These are phyloP conservation scores for Aspidiotus rigidus DNA, from an alignment of 2,888 invertebrate species.

Conservation along the genomic window DNA sequence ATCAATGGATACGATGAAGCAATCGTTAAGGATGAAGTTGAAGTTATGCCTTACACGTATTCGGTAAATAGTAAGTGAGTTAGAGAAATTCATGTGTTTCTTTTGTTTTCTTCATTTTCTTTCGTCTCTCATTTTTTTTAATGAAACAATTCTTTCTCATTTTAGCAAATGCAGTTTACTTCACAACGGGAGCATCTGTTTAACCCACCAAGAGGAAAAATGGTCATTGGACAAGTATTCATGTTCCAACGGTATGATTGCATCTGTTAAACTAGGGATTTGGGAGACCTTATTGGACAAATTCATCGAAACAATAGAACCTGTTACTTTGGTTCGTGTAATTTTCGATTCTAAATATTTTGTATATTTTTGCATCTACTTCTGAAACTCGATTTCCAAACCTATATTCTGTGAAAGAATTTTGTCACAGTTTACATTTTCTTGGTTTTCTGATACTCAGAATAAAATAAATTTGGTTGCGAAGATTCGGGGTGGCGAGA, in stretches of 20 bases:
- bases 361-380: not conserved
- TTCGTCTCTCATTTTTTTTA: not conserved
- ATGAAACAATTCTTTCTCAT: slow-evolving; percentile 17
- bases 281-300: slow-evolving; percentile 83
- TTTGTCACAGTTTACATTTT: too few species aligned
- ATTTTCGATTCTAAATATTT: not conserved
- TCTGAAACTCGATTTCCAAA: not conserved
- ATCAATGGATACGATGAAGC: slow-evolving; percentile 59
- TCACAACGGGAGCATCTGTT: slow-evolving; percentile 46
- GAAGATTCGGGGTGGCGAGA: too few species aligned
- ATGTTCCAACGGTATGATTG: slow-evolving; percentile 86
- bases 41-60: slow-evolving; percentile 73
- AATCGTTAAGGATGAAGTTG: slow-evolving; percentile 66
- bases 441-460: too few species aligned
- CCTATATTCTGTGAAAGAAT: too few species aligned
- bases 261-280: slow-evolving; percentile 86
- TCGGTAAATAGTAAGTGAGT: slow-evolving; percentile 34
- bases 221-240: slow-evolving; percentile 71
- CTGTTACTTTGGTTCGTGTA: slow-evolving; percentile 54
- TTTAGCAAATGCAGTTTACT: slow-evolving; percentile 45
- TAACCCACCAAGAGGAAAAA: slow-evolving; percentile 52
- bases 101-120: not conserved
- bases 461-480: too few species aligned
- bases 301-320: slow-evolving; percentile 74
- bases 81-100: not conserved